Conservation (phyloP, 2,888 invertebrate species). For the Cantharis flavilabris region DNA sequence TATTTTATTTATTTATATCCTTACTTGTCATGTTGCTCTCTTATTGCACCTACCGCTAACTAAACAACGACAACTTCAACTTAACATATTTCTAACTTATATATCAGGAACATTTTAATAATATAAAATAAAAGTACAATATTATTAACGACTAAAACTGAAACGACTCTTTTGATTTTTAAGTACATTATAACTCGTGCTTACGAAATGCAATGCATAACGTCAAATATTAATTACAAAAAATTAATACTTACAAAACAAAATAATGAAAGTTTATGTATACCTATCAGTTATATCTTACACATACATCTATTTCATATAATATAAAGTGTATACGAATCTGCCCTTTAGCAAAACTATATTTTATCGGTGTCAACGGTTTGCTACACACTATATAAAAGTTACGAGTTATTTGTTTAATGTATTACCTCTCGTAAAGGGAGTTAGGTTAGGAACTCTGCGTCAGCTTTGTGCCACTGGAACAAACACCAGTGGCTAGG, state of each 20-base stretch:
- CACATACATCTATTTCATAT: constrained; percentile 53
- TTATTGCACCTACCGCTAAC: constrained; percentile 57
- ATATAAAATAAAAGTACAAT: constrained; percentile 43
- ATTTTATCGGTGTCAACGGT: constrained; percentile 53
- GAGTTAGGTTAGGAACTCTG: constrained; percentile 56
- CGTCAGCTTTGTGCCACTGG: constrained; percentile 45
- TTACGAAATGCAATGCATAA: constrained; percentile 33
- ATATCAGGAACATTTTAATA: constrained; percentile 52
- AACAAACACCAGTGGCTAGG: constrained; percentile 39
- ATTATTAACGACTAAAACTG: constrained; percentile 31
- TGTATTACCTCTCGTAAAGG: constrained; percentile 52
- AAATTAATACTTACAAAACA: constrained; percentile 23
- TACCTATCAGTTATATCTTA: constrained; percentile 46
- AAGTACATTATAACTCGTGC: constrained; percentile 38
- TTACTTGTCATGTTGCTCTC: constrained; percentile 49
- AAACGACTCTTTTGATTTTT: constrained; percentile 30
- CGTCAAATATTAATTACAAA: constrained; percentile 4
- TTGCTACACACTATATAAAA: constrained; percentile 53
- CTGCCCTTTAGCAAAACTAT: constrained; percentile 55
- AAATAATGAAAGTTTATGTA: constrained; percentile 36
- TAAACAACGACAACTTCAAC: constrained; percentile 48
- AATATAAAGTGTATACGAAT: constrained; percentile 53
- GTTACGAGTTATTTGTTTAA: constrained; percentile 51
- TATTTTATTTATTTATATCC: constrained; percentile 51
- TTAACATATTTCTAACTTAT: constrained; percentile 48